phyloP scores from a whole-genome alignment of 2,888 invertebrate species.

The Acanthopleura granulata region DNA sequence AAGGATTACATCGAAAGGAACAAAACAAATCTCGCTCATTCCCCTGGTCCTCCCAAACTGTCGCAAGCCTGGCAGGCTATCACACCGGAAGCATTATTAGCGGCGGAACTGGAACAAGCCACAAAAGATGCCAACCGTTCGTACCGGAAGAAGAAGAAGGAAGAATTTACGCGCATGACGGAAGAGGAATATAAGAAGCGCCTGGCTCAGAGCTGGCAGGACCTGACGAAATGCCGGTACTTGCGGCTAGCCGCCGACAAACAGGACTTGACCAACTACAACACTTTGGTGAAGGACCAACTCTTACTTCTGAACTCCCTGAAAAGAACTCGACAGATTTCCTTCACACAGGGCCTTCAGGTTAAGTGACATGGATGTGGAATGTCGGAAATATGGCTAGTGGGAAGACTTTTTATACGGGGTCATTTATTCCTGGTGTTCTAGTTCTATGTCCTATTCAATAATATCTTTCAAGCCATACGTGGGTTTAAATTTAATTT shows the following conservation, averaged over 20 bases:
- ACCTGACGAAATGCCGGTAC: slow-evolving; percentile 61
- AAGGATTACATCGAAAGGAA: slow-evolving; percentile 25
- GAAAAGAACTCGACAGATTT: slow-evolving; percentile 3
- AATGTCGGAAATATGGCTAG: too few species aligned
- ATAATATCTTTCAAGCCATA: too few species aligned
- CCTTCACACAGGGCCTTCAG: not conserved
- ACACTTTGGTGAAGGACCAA: slow-evolving; percentile 58
- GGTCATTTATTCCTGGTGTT: too few species aligned
- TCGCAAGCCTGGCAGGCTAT: too few species aligned
- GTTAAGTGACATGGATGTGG: too few species aligned
- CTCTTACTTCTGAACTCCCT: slow-evolving; percentile 45
- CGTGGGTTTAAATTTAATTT: too few species aligned
- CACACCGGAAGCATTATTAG: not conserved
- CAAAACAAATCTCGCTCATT: too few species aligned
- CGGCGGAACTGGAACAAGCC: not conserved
- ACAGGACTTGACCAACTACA: slow-evolving; percentile 58
- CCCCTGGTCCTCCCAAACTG: too few species aligned
- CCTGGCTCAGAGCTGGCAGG: slow-evolving; percentile 52
- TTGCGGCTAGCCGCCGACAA: slow-evolving; percentile 54
- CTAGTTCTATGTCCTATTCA: too few species aligned
- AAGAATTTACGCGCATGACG: slow-evolving; percentile 26
- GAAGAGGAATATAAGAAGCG: slow-evolving; percentile 47
- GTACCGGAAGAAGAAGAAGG: slow-evolving; percentile 2
- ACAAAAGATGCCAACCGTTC: not conserved
- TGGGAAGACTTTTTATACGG: too few species aligned